phyloP scores from a whole-genome alignment of 2,113 vertebrate genomes.

The Pygoscelis antarcticus region DNA sequence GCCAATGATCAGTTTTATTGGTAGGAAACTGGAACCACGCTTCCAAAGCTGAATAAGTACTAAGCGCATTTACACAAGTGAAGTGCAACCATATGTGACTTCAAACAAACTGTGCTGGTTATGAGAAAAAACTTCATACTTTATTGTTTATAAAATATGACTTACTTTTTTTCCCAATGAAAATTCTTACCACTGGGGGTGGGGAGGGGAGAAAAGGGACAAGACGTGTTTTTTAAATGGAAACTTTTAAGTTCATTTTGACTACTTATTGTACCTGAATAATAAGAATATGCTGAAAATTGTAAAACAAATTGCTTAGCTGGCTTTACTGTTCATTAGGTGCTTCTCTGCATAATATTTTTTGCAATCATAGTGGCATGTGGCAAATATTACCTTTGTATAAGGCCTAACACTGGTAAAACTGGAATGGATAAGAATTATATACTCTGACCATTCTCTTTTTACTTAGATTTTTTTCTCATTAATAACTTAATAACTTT shows the following conservation, averaged over 20 bases:
- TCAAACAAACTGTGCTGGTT: slow-evolving; percentile 27
- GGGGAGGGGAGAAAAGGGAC: background rate
- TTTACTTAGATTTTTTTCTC: background rate
- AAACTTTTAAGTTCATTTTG: background rate
- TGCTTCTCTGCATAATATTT: background rate
- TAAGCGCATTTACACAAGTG: background rate
- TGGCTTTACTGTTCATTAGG: background rate
- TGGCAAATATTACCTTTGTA: background rate
- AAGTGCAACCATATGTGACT: slow-evolving; percentile 14
- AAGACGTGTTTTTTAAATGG: background rate
- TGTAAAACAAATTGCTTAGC: background rate
- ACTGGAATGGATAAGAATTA: background rate
- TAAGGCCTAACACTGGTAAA: background rate
- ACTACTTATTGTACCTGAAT: background rate
- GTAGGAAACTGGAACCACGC: background rate
- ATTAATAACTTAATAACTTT: background rate
- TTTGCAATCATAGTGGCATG: background rate
- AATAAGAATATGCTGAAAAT: background rate
- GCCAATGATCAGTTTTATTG: slow-evolving; percentile 31
- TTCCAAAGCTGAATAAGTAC: background rate
- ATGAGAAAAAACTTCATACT: background rate
- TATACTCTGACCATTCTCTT: background rate
- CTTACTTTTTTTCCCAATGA: background rate
- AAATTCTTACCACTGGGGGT: background rate
- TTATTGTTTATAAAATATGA: background rate